A percentile compares a stretch with the other conserved stretches of the same genome.
phyloP scores from a whole-genome alignment of 2,888 invertebrate species.

The Tanytarsus gracilentus region DNA sequence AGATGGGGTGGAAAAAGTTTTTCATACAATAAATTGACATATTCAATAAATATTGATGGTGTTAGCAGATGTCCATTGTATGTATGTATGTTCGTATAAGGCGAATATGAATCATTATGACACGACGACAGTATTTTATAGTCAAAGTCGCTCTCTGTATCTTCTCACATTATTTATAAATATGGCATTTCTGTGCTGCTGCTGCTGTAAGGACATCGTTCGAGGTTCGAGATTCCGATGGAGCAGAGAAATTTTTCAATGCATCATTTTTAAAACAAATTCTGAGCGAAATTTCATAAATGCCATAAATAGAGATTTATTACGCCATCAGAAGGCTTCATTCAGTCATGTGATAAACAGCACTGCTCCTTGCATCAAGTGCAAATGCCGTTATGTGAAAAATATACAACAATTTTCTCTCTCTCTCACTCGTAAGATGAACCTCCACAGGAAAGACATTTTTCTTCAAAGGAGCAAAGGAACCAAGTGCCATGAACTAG shows the following conservation, averaged over 20 bases:
- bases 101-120: conserved; percentile 25
- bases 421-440: neutral
- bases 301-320: conserved; percentile 21
- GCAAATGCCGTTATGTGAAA: conserved; percentile 9
- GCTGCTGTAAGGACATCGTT: neutral
- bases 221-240: neutral
- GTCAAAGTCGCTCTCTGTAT: neutral
- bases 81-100: neutral
- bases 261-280: conserved; percentile 18
- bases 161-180: neutral
- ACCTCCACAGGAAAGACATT: conserved; percentile 6
- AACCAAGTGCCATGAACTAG: too few relatives aligned
- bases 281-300: neutral
- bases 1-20: conserved; percentile 2
- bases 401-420: neutral
- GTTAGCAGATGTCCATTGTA: conserved; percentile 28
- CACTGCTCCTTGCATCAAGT: conserved; percentile 4
- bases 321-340: conserved; percentile 6
- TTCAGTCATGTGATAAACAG: conserved; percentile 16
- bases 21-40: conserved; percentile 20
- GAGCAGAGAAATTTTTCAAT: conserved; percentile 13
- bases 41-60: conserved; percentile 28
- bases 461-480: too few relatives aligned
- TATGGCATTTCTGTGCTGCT: neutral
- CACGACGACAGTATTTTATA: conserved; percentile 18